Conservation (phyloP, 2,797 vertebrate genomes). For the Arrhamphus sclerolepis region DNA sequence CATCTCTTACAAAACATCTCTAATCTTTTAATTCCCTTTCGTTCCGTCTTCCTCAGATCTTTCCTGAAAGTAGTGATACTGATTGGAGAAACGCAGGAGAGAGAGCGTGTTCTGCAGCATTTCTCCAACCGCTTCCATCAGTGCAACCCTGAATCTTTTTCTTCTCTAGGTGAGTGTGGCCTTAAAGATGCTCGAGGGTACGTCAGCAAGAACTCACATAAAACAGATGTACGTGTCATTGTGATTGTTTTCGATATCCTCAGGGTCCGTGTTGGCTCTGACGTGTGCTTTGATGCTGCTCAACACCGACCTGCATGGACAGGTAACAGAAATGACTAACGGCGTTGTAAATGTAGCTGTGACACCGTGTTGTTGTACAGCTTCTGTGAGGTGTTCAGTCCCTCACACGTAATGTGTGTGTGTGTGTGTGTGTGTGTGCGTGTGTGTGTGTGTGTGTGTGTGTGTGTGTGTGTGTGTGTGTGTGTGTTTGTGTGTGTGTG, state of each 20-base stretch:
- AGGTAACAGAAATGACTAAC: constrained; percentile 59
- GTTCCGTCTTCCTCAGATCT: constrained; percentile 62
- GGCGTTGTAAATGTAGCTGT: background rate
- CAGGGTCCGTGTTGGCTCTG: constrained; percentile 86
- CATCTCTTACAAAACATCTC: background rate
- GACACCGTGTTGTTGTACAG: background rate
- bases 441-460: no score
- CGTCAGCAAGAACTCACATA: background rate
- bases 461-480: no score
- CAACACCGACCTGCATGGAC: constrained; percentile 91
- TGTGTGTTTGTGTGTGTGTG: no score
- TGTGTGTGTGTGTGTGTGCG: no score
- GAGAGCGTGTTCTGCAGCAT: constrained; percentile 88
- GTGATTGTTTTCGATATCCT: constrained; percentile 14
- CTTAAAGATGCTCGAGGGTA: background rate
- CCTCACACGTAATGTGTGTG: no score
- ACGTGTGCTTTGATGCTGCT: constrained; percentile 95
- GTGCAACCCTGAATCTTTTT: constrained; percentile 83
- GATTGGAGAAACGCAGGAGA: constrained; percentile 92
- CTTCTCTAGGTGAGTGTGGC: constrained; percentile 77
- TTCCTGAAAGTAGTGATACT: constrained; percentile 90
- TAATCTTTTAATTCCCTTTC: background rate
- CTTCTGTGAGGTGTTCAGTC: no score
- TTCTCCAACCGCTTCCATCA: constrained; percentile 86
- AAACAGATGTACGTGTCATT: constrained; percentile 7